These are phyloP conservation scores for Chironomus striatipennis DNA, from an alignment of 1,140 invertebrate species.

Conservation along the genomic window DNA sequence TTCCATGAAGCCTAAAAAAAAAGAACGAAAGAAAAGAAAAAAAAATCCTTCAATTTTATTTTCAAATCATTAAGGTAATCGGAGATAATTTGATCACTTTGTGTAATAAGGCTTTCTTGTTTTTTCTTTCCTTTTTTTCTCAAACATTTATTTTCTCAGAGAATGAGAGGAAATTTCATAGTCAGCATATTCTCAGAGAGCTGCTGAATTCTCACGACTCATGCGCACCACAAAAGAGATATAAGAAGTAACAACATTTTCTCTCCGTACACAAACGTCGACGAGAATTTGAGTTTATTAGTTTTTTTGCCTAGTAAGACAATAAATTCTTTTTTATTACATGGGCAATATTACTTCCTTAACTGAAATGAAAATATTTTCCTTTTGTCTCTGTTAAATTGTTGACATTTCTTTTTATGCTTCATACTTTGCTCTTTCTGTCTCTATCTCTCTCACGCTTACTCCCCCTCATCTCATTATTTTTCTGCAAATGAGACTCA, in stretches of 20 bases:
- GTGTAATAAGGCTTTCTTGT: not conserved
- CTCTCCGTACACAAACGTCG: not conserved
- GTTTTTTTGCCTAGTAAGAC: slow-evolving; percentile 7
- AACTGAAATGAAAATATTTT: slow-evolving; percentile 14
- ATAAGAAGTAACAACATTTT: not conserved
- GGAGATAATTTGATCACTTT: slow-evolving; percentile 8
- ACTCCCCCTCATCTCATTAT: not conserved
- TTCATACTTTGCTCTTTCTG: not conserved
- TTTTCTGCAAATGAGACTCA: not conserved
- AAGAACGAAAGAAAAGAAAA: not conserved
- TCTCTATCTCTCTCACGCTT: too few species aligned
- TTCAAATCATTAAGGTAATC: slow-evolving; percentile 9
- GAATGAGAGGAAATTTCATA: too few species aligned
- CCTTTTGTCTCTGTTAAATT: not conserved
- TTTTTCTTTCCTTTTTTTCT: too few species aligned
- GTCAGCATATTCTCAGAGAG: too few species aligned
- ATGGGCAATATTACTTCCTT: not conserved
- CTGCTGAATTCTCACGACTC: not conserved
- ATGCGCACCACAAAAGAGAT: not conserved
- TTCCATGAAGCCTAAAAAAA: not conserved
- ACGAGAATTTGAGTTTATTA: not conserved
- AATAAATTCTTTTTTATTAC: slow-evolving; percentile 6
- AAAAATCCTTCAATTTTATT: not conserved
- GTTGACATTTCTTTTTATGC: not conserved
- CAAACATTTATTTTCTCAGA: too few species aligned